Evolutionary conservation across 2,113 vertebrate species (phyloP).

Genomic region (Phrynosoma platyrhinos): DNA sequence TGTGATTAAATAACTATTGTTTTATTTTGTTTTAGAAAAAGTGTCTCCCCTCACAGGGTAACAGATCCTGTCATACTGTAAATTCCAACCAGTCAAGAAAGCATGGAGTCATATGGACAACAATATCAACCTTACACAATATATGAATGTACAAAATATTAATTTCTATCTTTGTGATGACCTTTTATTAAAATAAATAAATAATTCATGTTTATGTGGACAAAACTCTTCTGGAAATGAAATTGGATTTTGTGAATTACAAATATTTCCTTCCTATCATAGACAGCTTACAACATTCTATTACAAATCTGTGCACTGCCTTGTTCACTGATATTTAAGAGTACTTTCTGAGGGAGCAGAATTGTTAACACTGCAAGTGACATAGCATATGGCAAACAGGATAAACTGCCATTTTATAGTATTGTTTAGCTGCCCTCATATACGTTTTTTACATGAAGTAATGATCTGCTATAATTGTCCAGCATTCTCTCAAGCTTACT

Average conservation of each 20-base stretch:
- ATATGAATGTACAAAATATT: not conserved
- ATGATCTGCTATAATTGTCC: conserved; percentile 64
- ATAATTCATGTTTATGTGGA: conserved; percentile 10
- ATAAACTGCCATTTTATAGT: conserved; percentile 57
- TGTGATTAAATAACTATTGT: no score
- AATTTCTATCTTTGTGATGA: not conserved
- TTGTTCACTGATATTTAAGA: conserved; percentile 70
- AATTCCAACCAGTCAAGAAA: not conserved
- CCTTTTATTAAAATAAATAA: not conserved
- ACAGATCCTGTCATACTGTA: not conserved
- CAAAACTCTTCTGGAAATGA: conserved; percentile 4
- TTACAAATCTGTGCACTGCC: conserved; percentile 46
- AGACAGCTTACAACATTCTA: conserved; percentile 52
- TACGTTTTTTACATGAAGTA: conserved; percentile 48
- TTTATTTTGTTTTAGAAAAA: no score
- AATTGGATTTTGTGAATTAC: conserved; percentile 1
- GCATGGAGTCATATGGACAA: not conserved
- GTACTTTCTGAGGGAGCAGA: conserved; percentile 54
- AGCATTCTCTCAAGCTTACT: conserved; percentile 56
- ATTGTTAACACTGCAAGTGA: conserved; percentile 58
- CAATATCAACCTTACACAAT: not conserved
- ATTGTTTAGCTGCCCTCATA: conserved; percentile 50
- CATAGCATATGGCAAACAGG: conserved; percentile 64
- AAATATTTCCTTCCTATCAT: conserved; percentile 27
- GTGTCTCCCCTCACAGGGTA: no score